These are phyloP conservation scores for Porites rus DNA, from an alignment of 92 coral and sea anemone genomes.

Conservation along the genomic window DNA sequence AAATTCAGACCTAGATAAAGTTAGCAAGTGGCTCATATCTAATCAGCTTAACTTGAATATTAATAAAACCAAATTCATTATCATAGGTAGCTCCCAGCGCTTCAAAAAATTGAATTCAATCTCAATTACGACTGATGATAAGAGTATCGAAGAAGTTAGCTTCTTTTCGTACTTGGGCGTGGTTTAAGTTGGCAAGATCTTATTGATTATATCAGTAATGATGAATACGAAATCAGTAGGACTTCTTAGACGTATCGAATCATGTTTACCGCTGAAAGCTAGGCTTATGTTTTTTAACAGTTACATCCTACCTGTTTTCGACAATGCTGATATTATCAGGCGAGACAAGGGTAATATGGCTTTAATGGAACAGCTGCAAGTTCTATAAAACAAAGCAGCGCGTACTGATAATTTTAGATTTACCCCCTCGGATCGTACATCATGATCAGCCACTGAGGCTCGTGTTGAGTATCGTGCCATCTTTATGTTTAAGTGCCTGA, in stretches of 20 bases:
- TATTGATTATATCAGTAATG: not conserved
- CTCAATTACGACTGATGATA: not conserved
- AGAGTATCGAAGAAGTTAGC: not conserved
- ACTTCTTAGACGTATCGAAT: not conserved
- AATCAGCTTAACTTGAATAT: not conserved
- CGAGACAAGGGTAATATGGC: not conserved
- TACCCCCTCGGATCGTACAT: not conserved
- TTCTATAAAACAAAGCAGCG: not conserved
- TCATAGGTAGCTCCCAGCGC: slow-evolving; percentile 3
- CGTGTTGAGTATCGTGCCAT: too few relatives aligned
- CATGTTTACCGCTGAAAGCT: not conserved
- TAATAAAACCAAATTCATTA: not conserved
- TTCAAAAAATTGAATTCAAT: slow-evolving; percentile 1
- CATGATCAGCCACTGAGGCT: not conserved
- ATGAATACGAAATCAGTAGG: too few relatives aligned
- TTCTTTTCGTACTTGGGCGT: not conserved
- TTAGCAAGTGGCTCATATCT: slow-evolving; percentile 3
- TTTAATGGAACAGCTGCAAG: not conserved
- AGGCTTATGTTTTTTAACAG: not conserved
- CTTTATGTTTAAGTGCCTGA: too few relatives aligned
- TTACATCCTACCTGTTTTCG: not conserved
- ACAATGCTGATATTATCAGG: not conserved
- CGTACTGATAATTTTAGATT: not conserved
- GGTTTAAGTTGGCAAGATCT: not conserved
- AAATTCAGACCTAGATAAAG: not conserved